Base-by-base conservation (phyloP, 2,113 vertebrate species). In the Haliaeetus leucogaster region DNA sequence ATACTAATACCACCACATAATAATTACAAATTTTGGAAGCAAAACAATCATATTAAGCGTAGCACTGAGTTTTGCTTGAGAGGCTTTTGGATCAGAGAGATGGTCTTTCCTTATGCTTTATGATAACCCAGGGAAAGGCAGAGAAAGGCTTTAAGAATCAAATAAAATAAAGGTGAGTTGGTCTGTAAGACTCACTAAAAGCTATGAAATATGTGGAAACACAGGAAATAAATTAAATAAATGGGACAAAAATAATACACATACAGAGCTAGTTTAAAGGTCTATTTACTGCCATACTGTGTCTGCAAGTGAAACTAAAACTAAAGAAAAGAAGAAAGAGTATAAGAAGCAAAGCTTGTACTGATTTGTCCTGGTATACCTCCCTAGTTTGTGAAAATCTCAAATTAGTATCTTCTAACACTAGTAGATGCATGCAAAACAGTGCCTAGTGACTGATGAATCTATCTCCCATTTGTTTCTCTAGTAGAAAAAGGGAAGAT, bases 381-480 rank as follows among this genome's bases (percentile, higher is more conserved):
- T 52, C n/a, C 42, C 10, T 36, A 27, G 11, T 32, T 50, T 71
- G 13, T 10, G 17, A 76, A 67, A 92, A 55, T 72, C n/a, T 86
- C 62, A 67, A 86, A 50, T 59, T 27, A 32, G 6, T 34, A 18
- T 59, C 38, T 82, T 90, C 16, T 76, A 58, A 26, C 11, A 27
- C 10, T 63, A 42, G 9, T 4, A 53, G 23, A 45, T 36, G 13
- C 22, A 25, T 48, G 27, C 11, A 78, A 78, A 90, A 73, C 0
- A 3, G 13, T 3, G 2, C 73, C 30, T 40, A 66, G 61, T 55
- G 4, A 65, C 6, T 27, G 8, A 34, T 34, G 7, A 36, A 63
- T 61, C 12, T 26, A 21, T 50, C 3, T 77, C 9, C 4, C 0
- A 0, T 27, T 86, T 3, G 2, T 56, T 81, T 82, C 11, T 61